Evolutionary conservation across 1,140 invertebrate species (phyloP).

Genomic region (Trypoxylus dichotomus): DNA sequence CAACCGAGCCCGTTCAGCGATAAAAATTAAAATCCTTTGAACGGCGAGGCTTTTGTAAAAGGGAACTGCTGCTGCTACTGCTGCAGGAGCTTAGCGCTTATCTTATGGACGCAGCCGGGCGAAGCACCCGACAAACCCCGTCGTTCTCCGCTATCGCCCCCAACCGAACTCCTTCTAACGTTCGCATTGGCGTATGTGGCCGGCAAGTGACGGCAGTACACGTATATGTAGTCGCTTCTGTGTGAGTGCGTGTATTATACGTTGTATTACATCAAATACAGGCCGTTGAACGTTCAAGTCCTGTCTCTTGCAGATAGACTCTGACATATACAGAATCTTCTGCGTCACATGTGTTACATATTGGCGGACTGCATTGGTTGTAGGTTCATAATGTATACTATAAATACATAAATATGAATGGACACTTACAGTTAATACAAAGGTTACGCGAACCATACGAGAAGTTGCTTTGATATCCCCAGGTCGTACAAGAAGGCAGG

Average conservation of each 20-base stretch:
- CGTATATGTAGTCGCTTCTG: background rate
- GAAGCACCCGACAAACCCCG: background rate
- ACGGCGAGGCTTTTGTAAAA: background rate
- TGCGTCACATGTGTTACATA: background rate
- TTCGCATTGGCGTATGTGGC: background rate
- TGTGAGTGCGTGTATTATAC: background rate
- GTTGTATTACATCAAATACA: conserved; percentile 3
- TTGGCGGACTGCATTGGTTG: no score
- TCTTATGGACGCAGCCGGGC: background rate
- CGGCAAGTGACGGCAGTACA: background rate
- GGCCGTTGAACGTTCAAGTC: background rate
- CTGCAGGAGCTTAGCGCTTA: background rate
- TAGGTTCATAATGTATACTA: no score
- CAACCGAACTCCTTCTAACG: background rate
- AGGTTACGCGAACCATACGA: no score
- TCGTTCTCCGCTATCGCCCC: background rate
- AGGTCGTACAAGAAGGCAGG: background rate
- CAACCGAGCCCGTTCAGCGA: background rate
- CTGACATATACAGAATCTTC: background rate
- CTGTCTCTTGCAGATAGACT: background rate
- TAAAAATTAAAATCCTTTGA: conserved; percentile 8
- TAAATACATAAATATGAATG: no score
- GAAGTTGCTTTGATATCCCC: no score
- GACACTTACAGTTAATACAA: no score
- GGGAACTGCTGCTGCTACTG: background rate